Base-by-base conservation (phyloP, 2,113 vertebrate genomes). In the Ceyx margarethae region DNA sequence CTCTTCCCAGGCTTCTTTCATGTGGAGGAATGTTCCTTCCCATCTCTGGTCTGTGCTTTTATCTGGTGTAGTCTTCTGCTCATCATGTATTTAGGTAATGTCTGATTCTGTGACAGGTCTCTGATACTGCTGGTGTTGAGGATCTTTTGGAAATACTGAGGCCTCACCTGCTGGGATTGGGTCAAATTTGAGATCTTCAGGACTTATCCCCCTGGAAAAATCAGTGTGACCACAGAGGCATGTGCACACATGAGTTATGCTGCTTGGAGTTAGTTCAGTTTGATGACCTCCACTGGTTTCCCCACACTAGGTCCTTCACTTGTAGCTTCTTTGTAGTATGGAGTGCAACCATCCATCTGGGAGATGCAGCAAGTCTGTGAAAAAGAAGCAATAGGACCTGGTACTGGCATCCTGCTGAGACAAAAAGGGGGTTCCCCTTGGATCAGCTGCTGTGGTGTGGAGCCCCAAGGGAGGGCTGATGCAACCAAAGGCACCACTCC, bases 71-170 rank as follows among this genome's bases (percentile, higher is more conserved):
- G 18, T 1, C 1, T 72, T 45, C 37, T 45, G 3, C 28, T 69
- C 28, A 3, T 22, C 22, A 1, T 0, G 0, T 3, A 1, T 20
- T 45, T 10, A 11, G 51, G 68, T 8, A 46, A 87, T 25, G 21
- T 48, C 58, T 15, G 7, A 16, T 7, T 48, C 26, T 69, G 79
- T 37, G 6, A 50, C 16, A 61, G 20, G 13, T 53, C 77, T 43
- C 58, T 23, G 37, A 1, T 40, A 1, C 2, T 85, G 71, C 25
- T 76, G 5, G 43, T 79, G 42, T 1, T n/a, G 29, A 42, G 62
- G 72, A 11, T 42, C 10, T 61, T 86, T 77, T 80, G 77, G 76
- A 76, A 81, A 66, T 69, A n/a, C 45, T 57, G 83, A 68, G 58
- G 28, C 35, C 37, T 58, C 50, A 29, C 33, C n/a, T 51, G 17